These are phyloP conservation scores for Nyleta sp. DNA, from an alignment of 2,888 invertebrate genomes.

Conservation along the genomic window DNA sequence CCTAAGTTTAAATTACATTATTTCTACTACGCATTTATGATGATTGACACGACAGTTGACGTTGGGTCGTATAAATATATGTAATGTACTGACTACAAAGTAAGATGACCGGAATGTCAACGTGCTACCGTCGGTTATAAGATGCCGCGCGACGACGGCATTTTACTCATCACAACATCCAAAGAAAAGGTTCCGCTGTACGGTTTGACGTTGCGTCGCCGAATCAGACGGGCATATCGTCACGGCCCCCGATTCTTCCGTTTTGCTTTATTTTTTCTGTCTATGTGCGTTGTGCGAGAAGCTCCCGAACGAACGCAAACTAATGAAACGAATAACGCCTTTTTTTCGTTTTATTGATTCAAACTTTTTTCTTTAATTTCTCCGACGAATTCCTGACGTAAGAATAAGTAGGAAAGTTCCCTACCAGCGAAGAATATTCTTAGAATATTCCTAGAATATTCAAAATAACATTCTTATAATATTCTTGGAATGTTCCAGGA, in stretches of 20 bases:
- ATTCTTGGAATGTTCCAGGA: too few species aligned
- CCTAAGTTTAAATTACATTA: slow-evolving; percentile 40
- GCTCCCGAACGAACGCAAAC: too few species aligned
- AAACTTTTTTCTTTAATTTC: too few species aligned
- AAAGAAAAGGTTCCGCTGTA: slow-evolving; percentile 51
- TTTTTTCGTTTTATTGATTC: slow-evolving; percentile 6
- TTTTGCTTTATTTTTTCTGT: slow-evolving; percentile 37
- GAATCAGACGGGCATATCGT: slow-evolving; percentile 51
- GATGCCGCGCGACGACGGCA: slow-evolving; percentile 55
- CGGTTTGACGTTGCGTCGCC: slow-evolving; percentile 61
- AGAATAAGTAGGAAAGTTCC: too few species aligned
- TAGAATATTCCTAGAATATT: too few species aligned
- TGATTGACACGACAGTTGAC: slow-evolving; percentile 63
- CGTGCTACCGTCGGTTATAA: slow-evolving; percentile 59
- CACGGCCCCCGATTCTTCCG: slow-evolving; percentile 53
- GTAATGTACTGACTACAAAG: slow-evolving; percentile 65
- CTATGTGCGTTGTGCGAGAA: not conserved
- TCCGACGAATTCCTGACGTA: too few species aligned
- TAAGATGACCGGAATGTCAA: slow-evolving; percentile 64
- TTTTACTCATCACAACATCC: slow-evolving; percentile 60
- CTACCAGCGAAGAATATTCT: too few species aligned
- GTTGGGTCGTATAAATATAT: slow-evolving; percentile 59
- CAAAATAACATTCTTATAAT: too few species aligned
- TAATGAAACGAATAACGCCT: not conserved
- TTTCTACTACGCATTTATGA: slow-evolving; percentile 41